These are phyloP conservation scores for Heterohyrax brucei DNA, from an alignment of 2,797 vertebrate species.

Conservation along the genomic window DNA sequence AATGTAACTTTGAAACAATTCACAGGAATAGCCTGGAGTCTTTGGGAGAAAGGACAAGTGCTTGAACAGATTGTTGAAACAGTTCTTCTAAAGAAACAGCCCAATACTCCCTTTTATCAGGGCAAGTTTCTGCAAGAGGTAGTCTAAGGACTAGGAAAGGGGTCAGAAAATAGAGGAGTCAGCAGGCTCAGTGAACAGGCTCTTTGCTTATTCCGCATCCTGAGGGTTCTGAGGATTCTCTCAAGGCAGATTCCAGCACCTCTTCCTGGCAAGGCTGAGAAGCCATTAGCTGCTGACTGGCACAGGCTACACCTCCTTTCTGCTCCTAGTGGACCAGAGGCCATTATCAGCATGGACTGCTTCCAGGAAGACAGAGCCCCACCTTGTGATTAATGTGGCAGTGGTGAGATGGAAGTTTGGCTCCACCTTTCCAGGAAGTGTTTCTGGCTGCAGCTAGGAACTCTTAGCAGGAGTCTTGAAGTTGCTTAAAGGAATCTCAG, in stretches of 20 bases:
- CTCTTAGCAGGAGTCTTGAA: not conserved
- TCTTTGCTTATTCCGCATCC: not conserved
- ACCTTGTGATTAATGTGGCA: not conserved
- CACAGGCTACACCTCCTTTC: not conserved
- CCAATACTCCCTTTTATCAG: not conserved
- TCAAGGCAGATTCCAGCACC: not conserved
- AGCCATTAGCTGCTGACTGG: not conserved
- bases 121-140: not conserved
- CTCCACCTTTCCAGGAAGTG: not conserved
- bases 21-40: not conserved
- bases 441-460: not conserved
- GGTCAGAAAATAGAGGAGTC: not conserved
- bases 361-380: not conserved
- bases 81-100: not conserved
- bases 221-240: not conserved
- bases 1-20: not conserved
- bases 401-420: not conserved
- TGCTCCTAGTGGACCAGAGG: constrained; percentile 59
- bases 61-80: not conserved
- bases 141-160: not conserved
- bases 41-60: not conserved
- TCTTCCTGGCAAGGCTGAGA: not conserved
- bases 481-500: constrained; percentile 12
- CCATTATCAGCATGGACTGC: constrained; percentile 69
- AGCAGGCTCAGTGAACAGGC: not conserved